phyloP scores from a whole-genome alignment of 1,140 invertebrate species.

The Drosophila jambulina region DNA sequence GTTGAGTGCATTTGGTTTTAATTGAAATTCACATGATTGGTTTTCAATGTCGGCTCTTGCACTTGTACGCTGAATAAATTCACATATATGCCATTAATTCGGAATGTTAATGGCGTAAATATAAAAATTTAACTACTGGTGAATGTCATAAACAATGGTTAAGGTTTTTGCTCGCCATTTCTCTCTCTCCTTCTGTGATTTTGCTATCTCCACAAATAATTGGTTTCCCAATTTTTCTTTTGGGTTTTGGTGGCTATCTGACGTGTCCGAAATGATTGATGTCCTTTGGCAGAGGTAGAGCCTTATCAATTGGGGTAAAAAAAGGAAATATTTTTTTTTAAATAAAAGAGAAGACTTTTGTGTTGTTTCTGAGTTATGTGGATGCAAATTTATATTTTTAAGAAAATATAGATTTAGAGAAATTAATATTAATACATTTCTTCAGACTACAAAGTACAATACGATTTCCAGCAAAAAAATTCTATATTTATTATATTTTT shows the following conservation, averaged over 20 bases:
- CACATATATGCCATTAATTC: constrained; percentile 38
- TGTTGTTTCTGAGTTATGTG: not conserved
- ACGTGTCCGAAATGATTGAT: constrained; percentile 31
- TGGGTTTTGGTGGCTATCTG: constrained; percentile 24
- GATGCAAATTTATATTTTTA: not conserved
- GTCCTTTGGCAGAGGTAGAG: constrained; percentile 12
- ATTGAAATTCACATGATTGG: constrained; percentile 45
- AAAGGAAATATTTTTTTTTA: not conserved
- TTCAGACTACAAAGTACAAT: not conserved
- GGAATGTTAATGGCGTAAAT: constrained; percentile 64
- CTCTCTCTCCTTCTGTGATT: not conserved
- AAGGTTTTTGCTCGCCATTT: not conserved
- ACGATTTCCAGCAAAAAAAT: not conserved
- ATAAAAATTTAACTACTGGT: constrained; percentile 59
- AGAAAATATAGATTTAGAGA: not conserved
- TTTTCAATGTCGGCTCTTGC: constrained; percentile 35
- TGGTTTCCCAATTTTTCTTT: constrained; percentile 4
- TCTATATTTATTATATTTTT: not conserved
- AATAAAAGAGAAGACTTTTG: not conserved
- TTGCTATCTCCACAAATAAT: constrained; percentile 2
- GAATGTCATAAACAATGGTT: constrained; percentile 43
- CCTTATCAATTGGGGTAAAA: constrained; percentile 21
- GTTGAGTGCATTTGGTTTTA: constrained; percentile 46
- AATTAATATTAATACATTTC: not conserved
- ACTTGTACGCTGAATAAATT: constrained; percentile 22